phyloP scores from a whole-genome alignment of 2,888 invertebrate species.

The Thymelicus lineola region DNA sequence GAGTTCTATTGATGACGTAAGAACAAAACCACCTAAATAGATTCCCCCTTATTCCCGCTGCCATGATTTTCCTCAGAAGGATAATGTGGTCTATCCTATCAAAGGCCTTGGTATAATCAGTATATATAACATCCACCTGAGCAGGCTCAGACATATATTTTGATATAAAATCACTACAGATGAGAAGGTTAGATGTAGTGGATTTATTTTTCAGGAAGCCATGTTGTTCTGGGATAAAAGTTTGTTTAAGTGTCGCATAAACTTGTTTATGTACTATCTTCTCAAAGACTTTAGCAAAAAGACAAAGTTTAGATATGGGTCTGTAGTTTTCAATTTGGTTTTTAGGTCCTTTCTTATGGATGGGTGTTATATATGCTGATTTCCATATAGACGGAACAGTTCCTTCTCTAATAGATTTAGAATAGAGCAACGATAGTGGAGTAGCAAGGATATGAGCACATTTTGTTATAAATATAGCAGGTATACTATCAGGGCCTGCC shows the following conservation, averaged over 20 bases:
- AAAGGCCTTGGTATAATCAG: slow-evolving; percentile 43
- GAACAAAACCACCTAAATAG: slow-evolving; percentile 36
- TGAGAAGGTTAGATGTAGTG: slow-evolving; percentile 29
- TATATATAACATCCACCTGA: slow-evolving; percentile 39
- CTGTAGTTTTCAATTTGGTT: slow-evolving; percentile 38
- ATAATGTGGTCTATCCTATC: slow-evolving; percentile 42
- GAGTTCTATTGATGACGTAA: background rate
- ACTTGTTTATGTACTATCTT: slow-evolving; percentile 16
- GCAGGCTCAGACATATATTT: slow-evolving; percentile 18
- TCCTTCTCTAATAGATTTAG: slow-evolving; percentile 33
- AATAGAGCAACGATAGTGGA: slow-evolving; percentile 36
- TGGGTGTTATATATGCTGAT: slow-evolving; percentile 39
- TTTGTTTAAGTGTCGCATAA: slow-evolving; percentile 2
- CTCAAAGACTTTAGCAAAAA: slow-evolving; percentile 36
- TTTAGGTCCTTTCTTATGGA: slow-evolving; percentile 42
- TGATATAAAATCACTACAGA: slow-evolving; percentile 17
- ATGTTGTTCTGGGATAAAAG: slow-evolving; percentile 31
- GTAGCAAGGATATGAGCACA: slow-evolving; percentile 32
- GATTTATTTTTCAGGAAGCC: slow-evolving; percentile 39
- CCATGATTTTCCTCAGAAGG: slow-evolving; percentile 30
- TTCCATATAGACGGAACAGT: slow-evolving; percentile 40
- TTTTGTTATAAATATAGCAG: slow-evolving; percentile 36
- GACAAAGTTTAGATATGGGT: slow-evolving; percentile 29
- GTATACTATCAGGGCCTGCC: slow-evolving; percentile 38
- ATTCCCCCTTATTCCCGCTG: slow-evolving; percentile 37